Percentiles rank a stretch among this genome's conserved stretches.
Conservation (phyloP, 2,113 vertebrate genomes). For the Periophthalmus modestus region DNA sequence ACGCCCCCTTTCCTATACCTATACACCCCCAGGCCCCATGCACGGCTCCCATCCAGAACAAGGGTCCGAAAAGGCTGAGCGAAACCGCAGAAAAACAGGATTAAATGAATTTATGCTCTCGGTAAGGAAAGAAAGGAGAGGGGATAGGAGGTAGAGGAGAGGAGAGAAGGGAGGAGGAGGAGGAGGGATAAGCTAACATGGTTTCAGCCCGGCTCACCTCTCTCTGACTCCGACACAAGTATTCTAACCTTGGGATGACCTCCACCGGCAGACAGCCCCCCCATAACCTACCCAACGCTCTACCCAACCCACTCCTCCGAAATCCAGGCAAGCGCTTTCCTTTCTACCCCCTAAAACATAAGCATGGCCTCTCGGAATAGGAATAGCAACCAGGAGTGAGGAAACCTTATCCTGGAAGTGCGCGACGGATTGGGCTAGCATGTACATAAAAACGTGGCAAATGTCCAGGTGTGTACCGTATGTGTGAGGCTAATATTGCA, state of each 20-base stretch:
- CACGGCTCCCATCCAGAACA: slow-evolving; percentile 34
- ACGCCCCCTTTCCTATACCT: not conserved
- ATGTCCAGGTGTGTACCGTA: slow-evolving; percentile 34
- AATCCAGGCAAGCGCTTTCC: not conserved
- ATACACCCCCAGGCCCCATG: slow-evolving; percentile 67
- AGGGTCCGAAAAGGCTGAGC: slow-evolving; percentile 71
- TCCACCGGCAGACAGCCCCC: slow-evolving; percentile 77
- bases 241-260: slow-evolving; percentile 83
- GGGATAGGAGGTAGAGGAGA: slow-evolving; percentile 24
- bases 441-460: not conserved
- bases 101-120: slow-evolving; percentile 81
- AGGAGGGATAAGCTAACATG: slow-evolving; percentile 75
- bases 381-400: slow-evolving; percentile 60
- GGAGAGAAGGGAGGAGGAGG: slow-evolving; percentile 23
- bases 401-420: slow-evolving; percentile 45
- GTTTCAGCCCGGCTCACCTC: slow-evolving; percentile 81
- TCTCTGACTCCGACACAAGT: slow-evolving; percentile 79
- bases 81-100: slow-evolving; percentile 81
- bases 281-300: slow-evolving; percentile 66
- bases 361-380: slow-evolving; percentile 57
- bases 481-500: slow-evolving; percentile 9
- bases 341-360: slow-evolving; percentile 26
- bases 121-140: slow-evolving; percentile 54
- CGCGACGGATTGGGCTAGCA: slow-evolving; percentile 7
- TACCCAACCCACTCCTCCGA: slow-evolving; percentile 19